A percentile compares a stretch with the other conserved stretches of the same genome.
Conservation (phyloP, 2,113 vertebrate species). For the Bubo blakistoni region DNA sequence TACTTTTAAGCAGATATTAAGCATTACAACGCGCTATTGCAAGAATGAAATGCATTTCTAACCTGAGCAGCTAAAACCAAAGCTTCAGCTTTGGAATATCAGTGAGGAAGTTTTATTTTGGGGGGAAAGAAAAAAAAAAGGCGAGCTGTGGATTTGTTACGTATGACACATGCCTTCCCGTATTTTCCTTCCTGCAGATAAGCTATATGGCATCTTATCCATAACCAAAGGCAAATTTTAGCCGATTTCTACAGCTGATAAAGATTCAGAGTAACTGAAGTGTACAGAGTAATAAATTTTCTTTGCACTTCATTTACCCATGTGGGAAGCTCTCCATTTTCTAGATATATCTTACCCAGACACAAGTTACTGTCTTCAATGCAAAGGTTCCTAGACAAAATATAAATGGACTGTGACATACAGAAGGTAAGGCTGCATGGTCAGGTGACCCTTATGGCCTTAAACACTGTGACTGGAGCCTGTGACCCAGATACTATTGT, state of each 20-base stretch:
- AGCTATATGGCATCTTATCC: background rate
- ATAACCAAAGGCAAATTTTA: background rate
- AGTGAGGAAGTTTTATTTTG: background rate
- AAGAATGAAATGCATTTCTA: background rate
- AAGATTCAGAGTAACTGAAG: background rate
- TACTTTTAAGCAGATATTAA: background rate
- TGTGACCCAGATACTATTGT: background rate
- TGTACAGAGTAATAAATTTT: background rate
- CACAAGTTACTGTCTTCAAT: background rate
- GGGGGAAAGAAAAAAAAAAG: too few species aligned
- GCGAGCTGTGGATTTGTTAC: background rate
- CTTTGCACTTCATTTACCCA: background rate
- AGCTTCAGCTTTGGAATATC: background rate
- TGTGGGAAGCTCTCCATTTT: background rate
- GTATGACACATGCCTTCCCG: background rate
- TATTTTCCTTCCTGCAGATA: background rate
- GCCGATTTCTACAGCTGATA: background rate
- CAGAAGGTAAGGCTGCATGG: background rate
- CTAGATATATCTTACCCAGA: background rate
- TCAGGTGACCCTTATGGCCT: background rate
- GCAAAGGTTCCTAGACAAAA: background rate
- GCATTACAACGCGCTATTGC: background rate
- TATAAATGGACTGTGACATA: background rate
- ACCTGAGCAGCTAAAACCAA: background rate
- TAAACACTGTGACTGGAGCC: background rate